phyloP scores from a whole-genome alignment of 2,113 vertebrate genomes.

The Ochotona princeps region DNA sequence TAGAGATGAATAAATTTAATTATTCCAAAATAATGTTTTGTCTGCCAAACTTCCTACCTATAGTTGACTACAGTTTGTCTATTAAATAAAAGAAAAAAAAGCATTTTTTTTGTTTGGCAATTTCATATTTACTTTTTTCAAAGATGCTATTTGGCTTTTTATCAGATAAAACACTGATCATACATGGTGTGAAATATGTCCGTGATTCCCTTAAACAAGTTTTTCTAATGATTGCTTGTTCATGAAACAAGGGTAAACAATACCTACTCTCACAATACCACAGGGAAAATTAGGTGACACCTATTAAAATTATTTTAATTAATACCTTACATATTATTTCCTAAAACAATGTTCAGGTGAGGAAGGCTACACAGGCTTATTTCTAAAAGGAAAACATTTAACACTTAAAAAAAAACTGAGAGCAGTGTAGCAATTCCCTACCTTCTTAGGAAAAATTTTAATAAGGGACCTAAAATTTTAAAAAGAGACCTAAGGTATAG shows the following conservation, averaged over 20 bases:
- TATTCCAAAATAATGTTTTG: not conserved
- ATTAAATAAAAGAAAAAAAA: not conserved
- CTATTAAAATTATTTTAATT: not conserved
- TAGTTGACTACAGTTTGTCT: not conserved
- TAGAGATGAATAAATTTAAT: not conserved
- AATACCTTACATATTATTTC: constrained; percentile 3
- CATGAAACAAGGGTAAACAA: not conserved
- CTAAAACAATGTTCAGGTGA: not conserved
- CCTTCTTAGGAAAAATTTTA: not conserved
- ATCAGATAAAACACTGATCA: not conserved
- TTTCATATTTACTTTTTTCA: not conserved
- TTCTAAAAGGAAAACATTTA: not conserved
- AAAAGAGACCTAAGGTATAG: not conserved
- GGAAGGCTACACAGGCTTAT: not conserved
- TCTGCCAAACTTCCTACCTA: not conserved
- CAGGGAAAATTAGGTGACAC: not conserved
- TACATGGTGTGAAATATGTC: not conserved
- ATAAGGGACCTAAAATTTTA: no score
- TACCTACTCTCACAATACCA: not conserved
- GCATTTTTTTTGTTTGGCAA: not conserved
- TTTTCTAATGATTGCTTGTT: not conserved
- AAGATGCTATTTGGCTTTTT: constrained; percentile 23
- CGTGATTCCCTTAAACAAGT: not conserved
- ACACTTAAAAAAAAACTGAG: not conserved
- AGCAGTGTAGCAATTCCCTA: not conserved